These are phyloP conservation scores for Himalopsyche tibetana DNA, from an alignment of 2,888 invertebrate species.

Conservation along the genomic window DNA sequence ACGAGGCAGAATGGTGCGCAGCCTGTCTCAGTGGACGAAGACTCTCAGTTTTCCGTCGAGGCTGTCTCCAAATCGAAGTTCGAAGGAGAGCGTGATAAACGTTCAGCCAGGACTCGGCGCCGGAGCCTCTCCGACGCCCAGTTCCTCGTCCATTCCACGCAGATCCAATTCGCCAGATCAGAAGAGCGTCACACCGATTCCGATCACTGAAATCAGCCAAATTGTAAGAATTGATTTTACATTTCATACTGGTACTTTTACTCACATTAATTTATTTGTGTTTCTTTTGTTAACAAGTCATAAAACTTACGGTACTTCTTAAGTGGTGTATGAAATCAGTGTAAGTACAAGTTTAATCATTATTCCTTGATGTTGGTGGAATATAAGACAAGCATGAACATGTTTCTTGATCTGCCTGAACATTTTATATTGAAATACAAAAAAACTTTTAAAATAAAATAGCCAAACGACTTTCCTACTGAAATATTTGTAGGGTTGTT, in stretches of 20 bases:
- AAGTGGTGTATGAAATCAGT: no score
- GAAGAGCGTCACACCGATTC: slow-evolving; percentile 77
- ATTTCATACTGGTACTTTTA: neutral
- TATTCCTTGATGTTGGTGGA: no score
- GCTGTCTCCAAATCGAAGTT: slow-evolving; percentile 87
- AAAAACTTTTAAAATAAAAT: no score
- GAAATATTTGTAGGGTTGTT: no score
- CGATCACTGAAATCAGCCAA: slow-evolving; percentile 82
- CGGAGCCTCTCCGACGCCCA: slow-evolving; percentile 80
- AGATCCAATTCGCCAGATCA: slow-evolving; percentile 74
- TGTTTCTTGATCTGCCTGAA: no score
- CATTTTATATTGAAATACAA: no score
- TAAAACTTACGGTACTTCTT: no score
- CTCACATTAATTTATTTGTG: no score
- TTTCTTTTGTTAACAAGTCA: no score
- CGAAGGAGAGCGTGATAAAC: slow-evolving; percentile 83
- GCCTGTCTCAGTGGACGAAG: slow-evolving; percentile 93
- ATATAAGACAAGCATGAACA: no score
- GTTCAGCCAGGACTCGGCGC: slow-evolving; percentile 74
- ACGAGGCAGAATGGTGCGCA: slow-evolving; percentile 83
- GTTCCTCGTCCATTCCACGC: slow-evolving; percentile 78
- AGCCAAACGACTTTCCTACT: no score
- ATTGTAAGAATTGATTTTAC: slow-evolving; percentile 76
- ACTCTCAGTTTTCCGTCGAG: slow-evolving; percentile 92
- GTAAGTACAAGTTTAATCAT: no score